Evolutionary conservation across 1,140 invertebrate species (phyloP), one percentile per base, ranked within the genome.

Genomic region (Sinella curviseta): DNA sequence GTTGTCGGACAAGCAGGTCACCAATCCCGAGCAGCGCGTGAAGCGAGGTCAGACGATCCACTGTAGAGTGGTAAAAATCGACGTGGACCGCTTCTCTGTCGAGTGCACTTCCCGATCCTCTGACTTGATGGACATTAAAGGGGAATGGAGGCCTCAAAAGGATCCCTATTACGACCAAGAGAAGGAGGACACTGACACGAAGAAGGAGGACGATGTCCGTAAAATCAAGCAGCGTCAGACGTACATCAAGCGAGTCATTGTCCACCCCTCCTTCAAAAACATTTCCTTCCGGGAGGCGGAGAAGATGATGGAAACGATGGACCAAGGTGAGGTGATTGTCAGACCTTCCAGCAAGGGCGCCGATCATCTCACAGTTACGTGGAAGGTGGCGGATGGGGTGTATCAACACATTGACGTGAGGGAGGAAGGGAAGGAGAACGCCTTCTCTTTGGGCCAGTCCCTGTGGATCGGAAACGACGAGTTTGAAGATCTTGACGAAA

Each of bases 401-500:
- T 95, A 94, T 85, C 96, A 99, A 86, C 97, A 99, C 86, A 96
- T 99, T 76, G 96, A 98, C 86, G 92, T 99, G 0, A 88, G 92
- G 31, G 98, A 99, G 88, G 93, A 98, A 86, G 95, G 96, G 14
- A 99, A 99, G 88, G 94, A 96, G 84, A 99, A 99, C 86, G 93
- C 93, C 0, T 99, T 99, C 85, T 97, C 96, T 60, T 87, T 99
- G 26, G 98, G 98, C 31, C 91, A 92, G 82, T 92, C 92, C 65
- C 87, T 99, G 0, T 94, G 92, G 91, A 98, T 98, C 81, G 92
- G 79, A 17, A 92, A 90, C 77, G 94, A 95, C 85, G 94, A 97
- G 85, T 99, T 97, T 88, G 98, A 99, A 89, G 98, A 99, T 88
- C 87, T 99, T 20, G 98, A 99, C 88, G 98, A 99, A 93, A 99